These are phyloP conservation scores for Strix uralensis DNA, from an alignment of 2,113 vertebrate genomes.

Conservation along the genomic window DNA sequence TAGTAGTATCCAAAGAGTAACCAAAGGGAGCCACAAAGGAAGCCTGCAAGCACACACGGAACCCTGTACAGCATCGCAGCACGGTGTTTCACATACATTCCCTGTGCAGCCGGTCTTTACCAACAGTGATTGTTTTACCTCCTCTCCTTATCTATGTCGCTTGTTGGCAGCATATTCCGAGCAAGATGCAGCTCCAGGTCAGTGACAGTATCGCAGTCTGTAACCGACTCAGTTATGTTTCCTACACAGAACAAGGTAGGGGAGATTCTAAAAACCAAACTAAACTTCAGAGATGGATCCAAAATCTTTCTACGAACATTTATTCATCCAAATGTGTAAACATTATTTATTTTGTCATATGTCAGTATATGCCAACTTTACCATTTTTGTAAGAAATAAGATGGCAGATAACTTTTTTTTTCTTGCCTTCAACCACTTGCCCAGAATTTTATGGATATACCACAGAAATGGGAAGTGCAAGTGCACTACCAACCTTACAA, in stretches of 20 bases:
- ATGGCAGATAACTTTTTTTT: not conserved
- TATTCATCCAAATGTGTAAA: not conserved
- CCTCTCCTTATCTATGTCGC: accelerated
- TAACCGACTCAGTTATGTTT: accelerated
- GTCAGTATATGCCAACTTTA: no score
- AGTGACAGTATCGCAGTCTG: not conserved
- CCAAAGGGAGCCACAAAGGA: not conserved
- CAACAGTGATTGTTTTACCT: not conserved
- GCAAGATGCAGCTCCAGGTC: not conserved
- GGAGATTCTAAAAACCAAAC: not conserved
- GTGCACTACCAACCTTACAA: not conserved
- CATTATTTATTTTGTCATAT: not conserved
- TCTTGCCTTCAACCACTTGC: not conserved
- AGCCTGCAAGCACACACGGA: not conserved
- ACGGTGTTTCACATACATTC: accelerated
- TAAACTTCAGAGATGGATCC: not conserved
- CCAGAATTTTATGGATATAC: not conserved
- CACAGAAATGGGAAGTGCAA: not conserved
- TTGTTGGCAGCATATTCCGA: not conserved
- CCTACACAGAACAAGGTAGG: not conserved
- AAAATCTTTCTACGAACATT: not conserved
- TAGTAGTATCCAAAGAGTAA: not conserved
- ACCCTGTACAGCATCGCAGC: not conserved
- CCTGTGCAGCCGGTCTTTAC: not conserved
- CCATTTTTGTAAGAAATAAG: not conserved